Conservation (phyloP, 1,140 invertebrate species). For the Telenomus remus region DNA sequence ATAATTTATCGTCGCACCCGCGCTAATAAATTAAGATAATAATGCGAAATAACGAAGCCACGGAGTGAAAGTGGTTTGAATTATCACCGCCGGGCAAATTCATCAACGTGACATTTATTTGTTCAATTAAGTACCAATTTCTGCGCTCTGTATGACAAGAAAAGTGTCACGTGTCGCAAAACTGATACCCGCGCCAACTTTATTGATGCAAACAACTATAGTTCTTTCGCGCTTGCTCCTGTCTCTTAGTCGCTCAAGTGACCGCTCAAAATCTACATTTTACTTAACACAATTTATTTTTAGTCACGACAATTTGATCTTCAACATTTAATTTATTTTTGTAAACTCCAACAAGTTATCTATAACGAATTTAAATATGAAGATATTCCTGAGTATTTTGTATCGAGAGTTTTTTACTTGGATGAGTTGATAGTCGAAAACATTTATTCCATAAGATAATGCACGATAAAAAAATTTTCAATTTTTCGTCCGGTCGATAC, state of each 20-base stretch:
- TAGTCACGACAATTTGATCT: too few relatives aligned
- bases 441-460: too few relatives aligned
- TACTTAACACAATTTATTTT: too few relatives aligned
- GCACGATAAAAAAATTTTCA: too few relatives aligned
- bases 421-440: too few relatives aligned
- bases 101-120: constrained; percentile 45
- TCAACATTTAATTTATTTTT: too few relatives aligned
- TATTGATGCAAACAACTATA: constrained; percentile 71
- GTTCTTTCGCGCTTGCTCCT: constrained; percentile 52
- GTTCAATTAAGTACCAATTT: constrained; percentile 45
- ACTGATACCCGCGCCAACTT: constrained; percentile 66
- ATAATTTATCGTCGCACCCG: constrained; percentile 41
- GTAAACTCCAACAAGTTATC: too few relatives aligned
- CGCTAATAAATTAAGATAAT: constrained; percentile 43
- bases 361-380: too few relatives aligned
- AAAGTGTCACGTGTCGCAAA: constrained; percentile 63
- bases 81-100: constrained; percentile 22
- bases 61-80: constrained; percentile 19
- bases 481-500: too few relatives aligned
- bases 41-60: constrained; percentile 30
- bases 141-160: constrained; percentile 46
- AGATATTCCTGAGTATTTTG: too few relatives aligned
- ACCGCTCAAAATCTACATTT: not conserved
- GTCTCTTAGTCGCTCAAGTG: constrained; percentile 2
- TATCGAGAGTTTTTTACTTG: too few relatives aligned